Conservation (phyloP, 1,140 invertebrate species). For the Drosophila ohnishii region DNA sequence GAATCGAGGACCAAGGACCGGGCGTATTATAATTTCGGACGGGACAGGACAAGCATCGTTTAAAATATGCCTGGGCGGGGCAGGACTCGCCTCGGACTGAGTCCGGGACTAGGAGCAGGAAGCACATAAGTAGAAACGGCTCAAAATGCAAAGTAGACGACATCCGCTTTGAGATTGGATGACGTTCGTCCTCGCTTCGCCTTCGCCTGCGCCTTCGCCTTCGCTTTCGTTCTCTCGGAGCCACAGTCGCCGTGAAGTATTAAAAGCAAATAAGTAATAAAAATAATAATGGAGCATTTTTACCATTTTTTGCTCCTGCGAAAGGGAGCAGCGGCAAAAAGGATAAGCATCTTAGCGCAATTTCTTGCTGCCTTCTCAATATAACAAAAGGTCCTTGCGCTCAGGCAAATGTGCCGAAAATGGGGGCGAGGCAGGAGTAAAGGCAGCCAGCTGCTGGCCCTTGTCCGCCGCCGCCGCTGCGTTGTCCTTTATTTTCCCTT, state of each 20-base stretch:
- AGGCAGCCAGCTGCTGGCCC: constrained; percentile 66
- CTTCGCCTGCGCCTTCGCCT: constrained; percentile 10
- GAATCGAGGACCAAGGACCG: background rate
- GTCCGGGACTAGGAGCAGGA: constrained; percentile 62
- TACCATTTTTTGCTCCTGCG: constrained; percentile 75
- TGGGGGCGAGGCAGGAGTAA: constrained; percentile 16
- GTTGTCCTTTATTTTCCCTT: constrained; percentile 78
- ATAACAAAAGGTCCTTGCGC: constrained; percentile 82
- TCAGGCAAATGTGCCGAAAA: constrained; percentile 76
- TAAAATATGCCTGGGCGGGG: constrained; percentile 72
- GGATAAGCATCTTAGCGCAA: constrained; percentile 82
- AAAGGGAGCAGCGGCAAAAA: constrained; percentile 67
- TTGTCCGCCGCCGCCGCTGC: constrained; percentile 52
- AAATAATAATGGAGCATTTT: constrained; percentile 83
- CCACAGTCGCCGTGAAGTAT: constrained; percentile 72
- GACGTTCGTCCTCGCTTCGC: constrained; percentile 58
- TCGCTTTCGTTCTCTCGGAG: constrained; percentile 21
- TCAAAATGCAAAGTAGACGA: constrained; percentile 82
- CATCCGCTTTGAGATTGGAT: constrained; percentile 81
- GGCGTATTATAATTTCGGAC: constrained; percentile 68
- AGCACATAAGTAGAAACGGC: constrained; percentile 80
- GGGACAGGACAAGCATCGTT: constrained; percentile 59
- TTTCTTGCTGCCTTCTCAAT: constrained; percentile 80
- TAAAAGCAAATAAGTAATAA: constrained; percentile 83
- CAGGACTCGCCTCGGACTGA: constrained; percentile 44